Percentiles rank a stretch among this genome's conserved stretches.
phyloP scores from a whole-genome alignment of 2,888 invertebrate genomes.

The Cataglyphis cursor region DNA sequence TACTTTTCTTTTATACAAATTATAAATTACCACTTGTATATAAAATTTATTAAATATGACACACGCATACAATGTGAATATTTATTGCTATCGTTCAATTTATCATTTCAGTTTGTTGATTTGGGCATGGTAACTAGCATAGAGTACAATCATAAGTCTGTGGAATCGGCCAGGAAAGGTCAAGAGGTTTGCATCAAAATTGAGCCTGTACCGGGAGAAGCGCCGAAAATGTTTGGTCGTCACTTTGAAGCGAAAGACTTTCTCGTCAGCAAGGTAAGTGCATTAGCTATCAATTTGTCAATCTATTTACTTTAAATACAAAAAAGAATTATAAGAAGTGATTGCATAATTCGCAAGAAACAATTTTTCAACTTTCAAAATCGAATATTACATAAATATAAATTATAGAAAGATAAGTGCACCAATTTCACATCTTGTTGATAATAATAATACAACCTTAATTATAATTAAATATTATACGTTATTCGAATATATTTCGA shows the following conservation, averaged over 20 bases:
- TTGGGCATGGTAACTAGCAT: conserved; percentile 98
- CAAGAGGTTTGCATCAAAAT: conserved; percentile 99
- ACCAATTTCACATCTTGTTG: background rate
- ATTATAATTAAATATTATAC: conserved; percentile 11
- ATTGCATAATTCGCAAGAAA: background rate
- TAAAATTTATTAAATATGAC: background rate
- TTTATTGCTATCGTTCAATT: background rate
- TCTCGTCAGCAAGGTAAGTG: conserved; percentile 96
- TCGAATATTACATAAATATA: background rate
- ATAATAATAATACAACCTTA: background rate
- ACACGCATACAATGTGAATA: background rate
- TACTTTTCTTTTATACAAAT: background rate
- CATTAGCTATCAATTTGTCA: background rate
- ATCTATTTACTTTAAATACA: background rate
- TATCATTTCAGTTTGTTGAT: conserved; percentile 93
- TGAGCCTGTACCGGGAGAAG: conserved; percentile 98
- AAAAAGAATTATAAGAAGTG: background rate
- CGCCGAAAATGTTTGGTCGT: conserved; percentile 99
- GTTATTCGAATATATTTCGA: background rate
- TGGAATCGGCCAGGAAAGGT: conserved; percentile 98
- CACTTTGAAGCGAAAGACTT: conserved; percentile 99
- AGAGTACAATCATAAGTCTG: conserved; percentile 97
- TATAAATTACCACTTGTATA: background rate
- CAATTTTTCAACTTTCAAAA: background rate
- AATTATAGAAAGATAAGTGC: background rate